Base-by-base conservation (phyloP, 1,140 invertebrate genomes). In the Arion vulgaris region DNA sequence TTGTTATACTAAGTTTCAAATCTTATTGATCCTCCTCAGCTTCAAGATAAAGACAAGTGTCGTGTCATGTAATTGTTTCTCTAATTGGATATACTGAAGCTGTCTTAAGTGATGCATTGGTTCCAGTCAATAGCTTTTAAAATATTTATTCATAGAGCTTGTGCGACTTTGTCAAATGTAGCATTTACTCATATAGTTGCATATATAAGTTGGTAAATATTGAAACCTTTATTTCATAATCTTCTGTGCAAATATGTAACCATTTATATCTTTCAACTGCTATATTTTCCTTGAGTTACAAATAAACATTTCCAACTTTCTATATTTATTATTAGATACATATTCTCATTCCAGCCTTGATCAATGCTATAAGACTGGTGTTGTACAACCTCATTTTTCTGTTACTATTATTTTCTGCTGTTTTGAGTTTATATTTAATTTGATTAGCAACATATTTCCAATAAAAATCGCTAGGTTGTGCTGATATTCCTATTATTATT, bases 31-130 rank as follows among this genome's bases (percentile, higher is more conserved):
- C n/a, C n/a, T 76, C 32, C 32, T 17, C 74, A 76, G 74, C 49
- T 76, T 34, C 74, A 76, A 76, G 74, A 76, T 34, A 76, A 76
- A 51, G 74, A 76, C 74, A 76, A 76, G 74, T 76, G 74, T 28
- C 49, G 26, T 57, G 74, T 76, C 39, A 76, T 76, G 74, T 76
- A 53, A 53, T 26, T 11, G 7, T 2, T 2, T 32, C n/a, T 26
- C 28, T 66, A 7, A 28, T 17, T 32, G 28, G 62, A 28, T 11
- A 23, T 34, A 5, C 32, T 66, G 62, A 32, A 57, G 51, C 51
- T 66, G 5, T 23, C 62, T 23, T 57, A 57, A 57, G 19, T n/a
- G 15, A n/a, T 57, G 53, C 53, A 57, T 57, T 57, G 23, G 53
- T 57, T 57, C 19, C 53, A 57, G 53, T 57, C 53, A 57, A 9